phyloP scores from a whole-genome alignment of 35 echinoderm and acorn worm genomes.

The Ophiothrix spiculata region DNA sequence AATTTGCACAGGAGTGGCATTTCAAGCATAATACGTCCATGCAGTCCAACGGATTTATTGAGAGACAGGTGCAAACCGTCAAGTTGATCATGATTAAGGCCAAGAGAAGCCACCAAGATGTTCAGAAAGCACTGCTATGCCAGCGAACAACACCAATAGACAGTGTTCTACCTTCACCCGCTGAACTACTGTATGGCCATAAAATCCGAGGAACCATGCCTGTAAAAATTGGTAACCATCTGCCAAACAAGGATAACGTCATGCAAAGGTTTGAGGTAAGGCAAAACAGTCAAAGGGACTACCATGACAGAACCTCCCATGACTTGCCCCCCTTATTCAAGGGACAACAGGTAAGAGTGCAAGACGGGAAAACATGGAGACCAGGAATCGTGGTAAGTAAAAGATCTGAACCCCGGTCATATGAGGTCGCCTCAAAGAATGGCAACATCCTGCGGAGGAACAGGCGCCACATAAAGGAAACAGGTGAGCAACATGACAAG shows the following conservation, averaged over 20 bases:
- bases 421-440: slow-evolving; percentile 19
- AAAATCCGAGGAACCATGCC: slow-evolving; percentile 43
- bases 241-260: slow-evolving; percentile 20
- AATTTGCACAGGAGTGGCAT: slow-evolving; percentile 34
- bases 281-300: slow-evolving; percentile 13
- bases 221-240: not conserved
- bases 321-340: not conserved
- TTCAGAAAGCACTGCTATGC: slow-evolving; percentile 38
- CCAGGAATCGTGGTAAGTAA: slow-evolving; percentile 14
- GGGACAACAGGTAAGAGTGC: slow-evolving; percentile 29
- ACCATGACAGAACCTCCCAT: slow-evolving; percentile 6
- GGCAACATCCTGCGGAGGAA: slow-evolving; percentile 20
- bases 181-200: slow-evolving; percentile 39
- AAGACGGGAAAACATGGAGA: slow-evolving; percentile 17
- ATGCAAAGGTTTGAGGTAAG: not conserved
- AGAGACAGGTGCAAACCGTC: slow-evolving; percentile 36
- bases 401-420: slow-evolving; percentile 36
- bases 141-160: slow-evolving; percentile 41
- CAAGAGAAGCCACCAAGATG: slow-evolving; percentile 1
- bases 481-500: no score
- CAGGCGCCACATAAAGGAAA: not conserved
- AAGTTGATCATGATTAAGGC: slow-evolving; percentile 19
- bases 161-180: slow-evolving; percentile 52
- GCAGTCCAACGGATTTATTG: slow-evolving; percentile 40
- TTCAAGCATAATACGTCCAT: slow-evolving; percentile 32